Percentiles rank a stretch among this genome's conserved stretches.
Evolutionary conservation across 2,888 invertebrate species (phyloP).

Genomic region (Agrilus cyanescens): DNA sequence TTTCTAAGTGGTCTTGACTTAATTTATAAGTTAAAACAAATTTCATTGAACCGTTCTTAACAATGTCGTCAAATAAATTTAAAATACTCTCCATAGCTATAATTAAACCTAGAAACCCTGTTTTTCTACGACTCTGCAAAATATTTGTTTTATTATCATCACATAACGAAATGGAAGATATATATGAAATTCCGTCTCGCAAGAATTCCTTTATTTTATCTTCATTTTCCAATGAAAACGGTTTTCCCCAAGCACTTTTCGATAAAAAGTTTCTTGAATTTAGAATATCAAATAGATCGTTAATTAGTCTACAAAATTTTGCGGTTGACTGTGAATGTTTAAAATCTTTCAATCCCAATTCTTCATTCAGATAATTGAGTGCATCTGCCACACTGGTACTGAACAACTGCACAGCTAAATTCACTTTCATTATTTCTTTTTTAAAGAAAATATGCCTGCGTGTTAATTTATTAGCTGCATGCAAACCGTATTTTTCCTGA

Average conservation of each 20-base stretch:
- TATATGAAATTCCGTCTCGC: no score
- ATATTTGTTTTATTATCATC: conserved; percentile 7
- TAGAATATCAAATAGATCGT: conserved; percentile 20
- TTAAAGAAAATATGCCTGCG: conserved; percentile 10
- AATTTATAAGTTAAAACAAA: conserved; percentile 14
- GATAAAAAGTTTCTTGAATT: conserved; percentile 14
- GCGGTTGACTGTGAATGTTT: conserved; percentile 12
- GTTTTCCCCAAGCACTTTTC: no score
- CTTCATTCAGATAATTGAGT: conserved; percentile 7
- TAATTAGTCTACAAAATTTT: conserved; percentile 14
- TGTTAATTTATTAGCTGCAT: conserved; percentile 15
- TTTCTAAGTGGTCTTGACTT: conserved; percentile 14
- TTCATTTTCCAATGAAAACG: no score
- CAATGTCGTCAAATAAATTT: no score
- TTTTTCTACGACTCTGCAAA: conserved; percentile 9
- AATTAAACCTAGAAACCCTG: conserved; percentile 16
- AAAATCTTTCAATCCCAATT: conserved; percentile 9
- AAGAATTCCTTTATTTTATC: no score
- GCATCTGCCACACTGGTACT: no score
- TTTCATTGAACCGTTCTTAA: no score
- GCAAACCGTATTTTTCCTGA: conserved; percentile 17
- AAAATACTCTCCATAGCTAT: no score
- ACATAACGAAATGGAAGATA: not conserved
- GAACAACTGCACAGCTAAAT: no score
- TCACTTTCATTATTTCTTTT: no score